phyloP scores from a whole-genome alignment of 2,888 invertebrate genomes.

The Eremobia ochroleuca region DNA sequence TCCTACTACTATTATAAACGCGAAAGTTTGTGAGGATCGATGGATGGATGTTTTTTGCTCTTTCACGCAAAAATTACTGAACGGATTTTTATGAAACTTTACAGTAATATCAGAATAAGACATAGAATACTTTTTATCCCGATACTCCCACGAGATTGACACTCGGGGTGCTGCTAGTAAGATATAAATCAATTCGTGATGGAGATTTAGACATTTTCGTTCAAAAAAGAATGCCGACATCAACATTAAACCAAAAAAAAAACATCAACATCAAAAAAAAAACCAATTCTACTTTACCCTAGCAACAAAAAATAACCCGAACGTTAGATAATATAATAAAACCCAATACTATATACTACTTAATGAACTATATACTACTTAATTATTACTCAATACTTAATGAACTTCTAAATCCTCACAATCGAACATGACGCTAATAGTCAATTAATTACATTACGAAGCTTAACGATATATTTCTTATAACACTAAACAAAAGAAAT shows the following conservation, averaged over 20 bases:
- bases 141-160: too few relatives aligned
- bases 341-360: background rate
- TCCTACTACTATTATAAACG: too few relatives aligned
- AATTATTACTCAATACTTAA: slow-evolving; percentile 17
- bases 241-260: background rate
- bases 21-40: too few relatives aligned
- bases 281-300: background rate
- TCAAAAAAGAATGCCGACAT: background rate
- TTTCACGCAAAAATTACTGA: too few relatives aligned
- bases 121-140: too few relatives aligned
- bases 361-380: too few relatives aligned
- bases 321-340: background rate
- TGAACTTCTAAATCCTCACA: slow-evolving; percentile 31
- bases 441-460: slow-evolving; percentile 55
- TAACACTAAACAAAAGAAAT: slow-evolving; percentile 64
- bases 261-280: too few relatives aligned
- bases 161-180: too few relatives aligned
- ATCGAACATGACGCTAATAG: slow-evolving; percentile 56
- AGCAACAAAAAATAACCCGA: background rate
- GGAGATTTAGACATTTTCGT: background rate
- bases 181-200: background rate
- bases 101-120: too few relatives aligned
- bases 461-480: slow-evolving; percentile 57
- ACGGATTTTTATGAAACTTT: too few relatives aligned
- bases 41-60: too few relatives aligned